A percentile compares a stretch with the other conserved stretches of the same genome.
phyloP scores from a whole-genome alignment of 2,797 vertebrate genomes.

The Melanotaenia trifasciata region DNA sequence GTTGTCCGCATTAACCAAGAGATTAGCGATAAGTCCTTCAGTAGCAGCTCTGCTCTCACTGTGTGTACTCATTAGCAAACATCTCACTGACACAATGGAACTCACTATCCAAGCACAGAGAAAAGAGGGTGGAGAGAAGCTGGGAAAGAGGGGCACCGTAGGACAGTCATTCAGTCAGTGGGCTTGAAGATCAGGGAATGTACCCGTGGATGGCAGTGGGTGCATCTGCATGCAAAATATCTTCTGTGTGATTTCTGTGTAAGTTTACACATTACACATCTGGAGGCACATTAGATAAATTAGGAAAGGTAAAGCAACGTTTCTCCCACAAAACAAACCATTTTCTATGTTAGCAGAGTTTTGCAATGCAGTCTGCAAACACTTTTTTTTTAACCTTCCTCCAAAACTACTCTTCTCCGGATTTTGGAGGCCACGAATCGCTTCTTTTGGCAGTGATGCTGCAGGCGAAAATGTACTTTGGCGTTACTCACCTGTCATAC shows the following conservation, averaged over 20 bases:
- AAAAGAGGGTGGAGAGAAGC: constrained; percentile 44
- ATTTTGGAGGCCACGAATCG: background rate
- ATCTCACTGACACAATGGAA: constrained; percentile 83
- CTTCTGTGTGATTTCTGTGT: constrained; percentile 32
- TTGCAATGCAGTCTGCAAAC: background rate
- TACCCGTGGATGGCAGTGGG: constrained; percentile 41
- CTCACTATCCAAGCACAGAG: constrained; percentile 76
- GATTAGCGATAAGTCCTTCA: constrained; percentile 78
- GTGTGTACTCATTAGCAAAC: constrained; percentile 82
- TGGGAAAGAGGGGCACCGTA: constrained; percentile 51
- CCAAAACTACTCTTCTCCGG: background rate
- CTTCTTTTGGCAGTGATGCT: background rate
- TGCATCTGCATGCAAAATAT: constrained; percentile 29
- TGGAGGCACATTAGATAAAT: constrained; percentile 2
- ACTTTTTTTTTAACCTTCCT: background rate
- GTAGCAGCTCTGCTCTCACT: constrained; percentile 63
- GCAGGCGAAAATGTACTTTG: constrained; percentile 15
- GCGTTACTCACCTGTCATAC: constrained; percentile 75
- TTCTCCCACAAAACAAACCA: background rate
- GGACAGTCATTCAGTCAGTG: constrained; percentile 66
- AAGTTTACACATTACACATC: constrained; percentile 19
- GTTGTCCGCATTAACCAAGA: constrained; percentile 71
- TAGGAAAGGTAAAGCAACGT: background rate
- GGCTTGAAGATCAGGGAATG: constrained; percentile 69
- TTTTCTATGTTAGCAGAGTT: background rate